Evolutionary conservation across 2,797 vertebrate genomes (phyloP), one percentile per base, ranked within the genome.

Genomic region (Centroberyx gerrardi): DNA sequence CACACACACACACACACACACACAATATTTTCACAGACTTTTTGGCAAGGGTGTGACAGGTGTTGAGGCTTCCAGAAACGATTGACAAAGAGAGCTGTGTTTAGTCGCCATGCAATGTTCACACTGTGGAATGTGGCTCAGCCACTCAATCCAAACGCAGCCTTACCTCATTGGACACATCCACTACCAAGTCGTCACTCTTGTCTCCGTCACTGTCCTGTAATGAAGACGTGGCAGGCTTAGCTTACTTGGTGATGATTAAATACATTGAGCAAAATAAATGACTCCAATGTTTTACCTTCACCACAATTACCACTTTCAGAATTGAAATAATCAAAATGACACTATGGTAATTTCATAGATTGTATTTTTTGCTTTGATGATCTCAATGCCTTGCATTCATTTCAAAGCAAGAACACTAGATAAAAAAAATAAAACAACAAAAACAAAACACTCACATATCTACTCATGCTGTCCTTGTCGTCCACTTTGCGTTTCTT

Each of bases 191-290:
- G 87, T 99, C 97, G 0, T 99, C 98, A 5, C 98, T 99, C 89
- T 99, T 99, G 94, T 99, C 98, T 2, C 97, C 98, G 0, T 99
- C 98, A 12, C 98, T 99, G 91, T 99, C 98, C 98, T 99, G 90
- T 67, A 95, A 69, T 38, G 85, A 42, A 73, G 17, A 64, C 53
- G 44, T 0, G 46, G 65, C 62, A 68, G 18, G 52, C 22, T 81
- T 6, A 61, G 48, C 2, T 59, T 31, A 48, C 44, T 38, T 8
- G 9, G 3, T 54, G 1, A 14, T 2, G n/a, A 46, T 0, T 31
- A 38, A 40, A 36, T 9, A 58, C 56, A 58, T 9, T 44, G 3
- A 64, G 3, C 13, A 46, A n/a, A 29, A 56, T 8, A n/a, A 28
- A 8, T 4, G 5, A 31, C 28, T 18, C 15, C 3, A 29, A 9